Evolutionary conservation across 2,113 vertebrate species (phyloP).

Genomic region (Silurus asotus): DNA sequence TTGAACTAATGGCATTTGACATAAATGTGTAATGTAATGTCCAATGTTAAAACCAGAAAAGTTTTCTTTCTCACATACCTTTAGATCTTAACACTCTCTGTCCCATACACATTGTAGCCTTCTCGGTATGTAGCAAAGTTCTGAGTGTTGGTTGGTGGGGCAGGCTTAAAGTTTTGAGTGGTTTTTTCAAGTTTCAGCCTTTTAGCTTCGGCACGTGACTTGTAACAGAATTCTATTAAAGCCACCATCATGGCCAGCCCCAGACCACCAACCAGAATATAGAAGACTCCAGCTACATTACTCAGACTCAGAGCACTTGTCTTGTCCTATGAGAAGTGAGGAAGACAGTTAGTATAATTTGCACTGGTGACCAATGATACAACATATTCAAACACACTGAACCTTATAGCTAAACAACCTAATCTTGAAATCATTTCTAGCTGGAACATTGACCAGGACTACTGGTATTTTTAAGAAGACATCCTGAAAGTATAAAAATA

Average conservation of each 20-base stretch:
- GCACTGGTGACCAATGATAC: conserved; percentile 62
- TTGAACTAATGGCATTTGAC: neutral
- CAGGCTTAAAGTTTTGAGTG: conserved; percentile 97
- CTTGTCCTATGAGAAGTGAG: conserved; percentile 98
- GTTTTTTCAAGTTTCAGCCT: conserved; percentile 99
- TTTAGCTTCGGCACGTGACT: conserved; percentile 98
- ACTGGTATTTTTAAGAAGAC: conserved; percentile 45
- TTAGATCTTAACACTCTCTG: conserved; percentile 99
- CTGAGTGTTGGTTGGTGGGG: conserved; percentile 95
- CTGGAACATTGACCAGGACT: conserved; percentile 51
- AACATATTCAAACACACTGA: conserved; percentile 54
- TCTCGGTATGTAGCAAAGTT: conserved; percentile 99
- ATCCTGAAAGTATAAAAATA: conserved; percentile 1
- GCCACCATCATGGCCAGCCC: conserved; percentile 99
- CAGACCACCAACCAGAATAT: conserved; percentile 99
- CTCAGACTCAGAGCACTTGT: conserved; percentile 99
- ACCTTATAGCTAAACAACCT: conserved; percentile 26
- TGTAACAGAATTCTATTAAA: conserved; percentile 99
- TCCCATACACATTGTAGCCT: conserved; percentile 99
- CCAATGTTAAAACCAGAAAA: neutral
- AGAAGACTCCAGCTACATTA: conserved; percentile 99
- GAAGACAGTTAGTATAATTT: conserved; percentile 74
- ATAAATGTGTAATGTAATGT: neutral
- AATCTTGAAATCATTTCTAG: conserved; percentile 39
- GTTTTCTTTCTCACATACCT: conserved; percentile 74